Evolutionary conservation across 2,888 invertebrate species (phyloP), one percentile per base, ranked within the genome.

Genomic region (Arctia plantaginis): DNA sequence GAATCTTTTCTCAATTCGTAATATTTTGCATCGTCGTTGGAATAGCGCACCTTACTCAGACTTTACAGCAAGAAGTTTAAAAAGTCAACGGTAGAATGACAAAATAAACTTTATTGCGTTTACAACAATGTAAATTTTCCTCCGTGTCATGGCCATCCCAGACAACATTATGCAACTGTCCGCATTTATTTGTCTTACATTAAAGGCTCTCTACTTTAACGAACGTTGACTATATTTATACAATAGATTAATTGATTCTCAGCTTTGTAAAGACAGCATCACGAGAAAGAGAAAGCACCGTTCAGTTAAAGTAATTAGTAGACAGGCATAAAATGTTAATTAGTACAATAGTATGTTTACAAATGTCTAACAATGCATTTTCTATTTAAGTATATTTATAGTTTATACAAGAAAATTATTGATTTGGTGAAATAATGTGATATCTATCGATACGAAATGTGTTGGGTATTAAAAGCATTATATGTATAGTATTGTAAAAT

Each of bases 61-160:
- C n/a, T n/a, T n/a, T n/a, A 10, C 0, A 23, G 51, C 51, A 23
- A 51, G 51, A n/a, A n/a, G n/a, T n/a, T 44, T 3, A 15, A 44
- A 3, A 44, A 62, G 7, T 6, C 18, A 62, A 27, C 30, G 30
- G 15, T 15, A 18, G 27, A n/a, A 41, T 66, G 39, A 39, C n/a
- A 20, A 65, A 65, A 65, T 65, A 65, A 15, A 35, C 27, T 13
- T 59, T 39, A 67, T 44, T 41, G n/a, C 72, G 67, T 75, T 77
- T 73, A 66, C 79, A 12, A 79, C 70, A 75, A 79, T 78, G 75
- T 82, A 71, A 82, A 47, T 66, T 72, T 66, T 72, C 65, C 76
- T 55, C 30, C 68, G 77, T 77, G 79, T 82, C 82, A 82, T 35
- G 83, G 83, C 74, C 80, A 65, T 55, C 41, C 65, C 47, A 68